Evolutionary conservation across 2,888 invertebrate species (phyloP).

Genomic region (Trichacis sp.): DNA sequence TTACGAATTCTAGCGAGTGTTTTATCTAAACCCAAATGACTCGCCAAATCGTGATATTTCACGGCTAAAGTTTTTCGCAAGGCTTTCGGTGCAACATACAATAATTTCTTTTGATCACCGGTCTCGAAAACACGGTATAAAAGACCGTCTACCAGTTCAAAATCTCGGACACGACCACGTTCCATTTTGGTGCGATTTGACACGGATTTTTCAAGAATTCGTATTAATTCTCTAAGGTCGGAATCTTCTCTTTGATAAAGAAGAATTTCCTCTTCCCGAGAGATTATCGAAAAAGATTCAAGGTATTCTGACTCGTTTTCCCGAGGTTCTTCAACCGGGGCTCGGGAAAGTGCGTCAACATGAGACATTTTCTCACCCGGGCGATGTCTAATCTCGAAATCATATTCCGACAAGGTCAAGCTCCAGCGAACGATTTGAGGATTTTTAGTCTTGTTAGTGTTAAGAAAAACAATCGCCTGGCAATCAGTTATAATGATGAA

Average conservation of each 20-base stretch:
- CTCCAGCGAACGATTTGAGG: constrained; percentile 7
- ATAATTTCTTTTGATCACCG: background rate
- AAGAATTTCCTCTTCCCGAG: background rate
- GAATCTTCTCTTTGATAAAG: background rate
- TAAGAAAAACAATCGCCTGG: background rate
- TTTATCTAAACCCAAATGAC: constrained; percentile 28
- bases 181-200: background rate
- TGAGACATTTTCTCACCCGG: background rate
- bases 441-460: background rate
- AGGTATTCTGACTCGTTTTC: background rate
- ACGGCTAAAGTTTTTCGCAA: constrained; percentile 26
- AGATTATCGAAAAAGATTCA: background rate
- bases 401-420: background rate
- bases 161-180: background rate
- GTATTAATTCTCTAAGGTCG: background rate
- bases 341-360: constrained; percentile 7
- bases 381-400: background rate
- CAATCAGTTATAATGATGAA: constrained; percentile 2
- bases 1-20: constrained; percentile 12
- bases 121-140: background rate
- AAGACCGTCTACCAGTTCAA: background rate
- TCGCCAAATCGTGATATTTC: constrained; percentile 23
- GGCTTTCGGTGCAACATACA: constrained; percentile 21
- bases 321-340: background rate
- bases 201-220: background rate